Evolutionary conservation across 1,140 invertebrate genomes (phyloP).

Genomic region (Anadara kagoshimensis): DNA sequence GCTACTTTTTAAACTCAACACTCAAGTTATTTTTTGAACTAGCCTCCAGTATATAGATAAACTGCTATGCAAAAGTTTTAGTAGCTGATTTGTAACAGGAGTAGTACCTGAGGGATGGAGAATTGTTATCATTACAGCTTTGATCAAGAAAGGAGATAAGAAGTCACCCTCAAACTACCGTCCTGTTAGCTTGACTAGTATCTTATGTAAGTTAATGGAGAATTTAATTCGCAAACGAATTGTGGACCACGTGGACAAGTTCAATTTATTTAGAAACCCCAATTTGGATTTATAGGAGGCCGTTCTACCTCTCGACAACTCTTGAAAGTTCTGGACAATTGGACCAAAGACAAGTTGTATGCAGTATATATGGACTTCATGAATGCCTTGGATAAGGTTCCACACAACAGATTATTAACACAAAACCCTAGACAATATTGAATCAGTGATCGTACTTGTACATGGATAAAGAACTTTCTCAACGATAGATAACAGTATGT

Average conservation of each 20-base stretch:
- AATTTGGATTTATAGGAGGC: conserved; percentile 17
- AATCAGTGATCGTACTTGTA: background rate
- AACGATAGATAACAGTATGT: conserved; percentile 32
- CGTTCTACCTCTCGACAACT: background rate
- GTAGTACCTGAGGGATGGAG: conserved; percentile 10
- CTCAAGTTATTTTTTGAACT: conserved; percentile 1
- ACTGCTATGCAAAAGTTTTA: conserved; percentile 7
- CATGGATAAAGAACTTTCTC: conserved; percentile 40
- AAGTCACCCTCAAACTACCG: conserved; percentile 11
- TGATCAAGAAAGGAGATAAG: conserved; percentile 22
- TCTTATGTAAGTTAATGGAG: conserved; percentile 16
- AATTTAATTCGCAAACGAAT: background rate
- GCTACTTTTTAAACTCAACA: background rate
- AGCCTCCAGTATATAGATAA: conserved; percentile 1
- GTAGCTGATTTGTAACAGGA: conserved; percentile 2
- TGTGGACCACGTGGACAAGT: conserved; percentile 6
- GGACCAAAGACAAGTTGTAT: too few relatives aligned
- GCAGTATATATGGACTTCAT: conserved; percentile 18
- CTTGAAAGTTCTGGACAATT: background rate
- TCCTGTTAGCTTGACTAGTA: conserved; percentile 22
- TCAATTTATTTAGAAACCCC: conserved; percentile 11
- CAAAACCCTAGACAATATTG: background rate
- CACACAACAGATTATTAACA: conserved; percentile 14
- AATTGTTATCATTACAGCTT: background rate
- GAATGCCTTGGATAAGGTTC: conserved; percentile 23